A percentile compares a stretch with the other conserved stretches of the same genome.
Conservation (phyloP, 2,113 vertebrate species). For the Orthonyx spaldingii region DNA sequence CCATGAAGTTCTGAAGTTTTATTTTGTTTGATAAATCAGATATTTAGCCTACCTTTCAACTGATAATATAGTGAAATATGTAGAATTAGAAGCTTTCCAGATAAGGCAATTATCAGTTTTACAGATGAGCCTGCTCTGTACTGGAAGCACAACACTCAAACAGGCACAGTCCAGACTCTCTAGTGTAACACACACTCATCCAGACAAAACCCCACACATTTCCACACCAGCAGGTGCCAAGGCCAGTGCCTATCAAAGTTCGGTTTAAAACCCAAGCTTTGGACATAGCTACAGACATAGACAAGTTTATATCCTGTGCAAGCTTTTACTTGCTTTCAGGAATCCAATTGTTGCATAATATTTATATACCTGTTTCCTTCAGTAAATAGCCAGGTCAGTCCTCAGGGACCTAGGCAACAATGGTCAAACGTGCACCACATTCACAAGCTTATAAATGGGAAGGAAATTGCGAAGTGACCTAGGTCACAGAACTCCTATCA, state of each 20-base stretch:
- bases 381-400: neutral
- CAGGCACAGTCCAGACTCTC: neutral
- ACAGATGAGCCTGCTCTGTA: neutral
- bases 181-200: neutral
- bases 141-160: neutral
- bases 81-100: neutral
- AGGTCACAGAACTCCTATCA: neutral
- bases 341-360: neutral
- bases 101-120: neutral
- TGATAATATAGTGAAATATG: neutral
- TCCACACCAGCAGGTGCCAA: neutral
- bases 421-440: neutral
- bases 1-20: neutral
- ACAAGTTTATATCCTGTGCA: neutral
- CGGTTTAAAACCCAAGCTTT: neutral
- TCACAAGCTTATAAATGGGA: neutral
- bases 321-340: neutral
- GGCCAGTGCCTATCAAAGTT: neutral
- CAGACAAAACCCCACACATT: neutral
- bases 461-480: neutral
- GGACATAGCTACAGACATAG: neutral
- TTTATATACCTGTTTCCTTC: neutral
- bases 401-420: neutral
- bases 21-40: neutral
- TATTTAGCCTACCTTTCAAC: neutral